A percentile compares a stretch with the other conserved stretches of the same genome.
phyloP scores from a whole-genome alignment of 2,113 vertebrate species.

The Elaphurus davidianus region DNA sequence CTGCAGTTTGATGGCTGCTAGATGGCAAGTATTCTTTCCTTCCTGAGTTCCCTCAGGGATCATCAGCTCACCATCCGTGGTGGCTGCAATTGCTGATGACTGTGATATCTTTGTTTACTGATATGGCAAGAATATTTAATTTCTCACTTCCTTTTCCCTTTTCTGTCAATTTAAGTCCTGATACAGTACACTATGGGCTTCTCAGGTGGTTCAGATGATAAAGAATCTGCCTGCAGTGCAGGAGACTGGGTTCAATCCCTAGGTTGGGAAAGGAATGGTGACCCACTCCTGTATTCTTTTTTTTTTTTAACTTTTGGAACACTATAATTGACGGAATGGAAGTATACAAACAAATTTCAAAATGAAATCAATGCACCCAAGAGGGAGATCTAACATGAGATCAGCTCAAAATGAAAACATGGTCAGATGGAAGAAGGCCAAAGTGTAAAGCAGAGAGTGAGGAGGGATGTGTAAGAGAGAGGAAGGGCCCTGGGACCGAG shows the following conservation, averaged over 20 bases:
- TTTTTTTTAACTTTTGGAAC: background rate
- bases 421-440: background rate
- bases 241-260: background rate
- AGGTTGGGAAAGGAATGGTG: background rate
- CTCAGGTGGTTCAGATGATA: background rate
- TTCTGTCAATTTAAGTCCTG: background rate
- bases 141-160: background rate
- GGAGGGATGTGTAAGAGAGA: background rate
- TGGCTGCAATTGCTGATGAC: background rate
- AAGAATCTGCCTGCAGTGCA: background rate
- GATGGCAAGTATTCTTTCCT: background rate
- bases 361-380: background rate
- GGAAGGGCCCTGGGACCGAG: background rate
- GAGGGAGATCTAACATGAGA: background rate
- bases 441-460: background rate
- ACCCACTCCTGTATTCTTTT: background rate
- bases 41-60: background rate
- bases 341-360: background rate
- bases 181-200: background rate
- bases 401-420: background rate
- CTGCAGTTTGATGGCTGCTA: background rate
- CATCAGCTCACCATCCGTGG: background rate
- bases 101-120: background rate
- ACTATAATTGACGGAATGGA: background rate
- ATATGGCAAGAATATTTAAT: background rate